Evolutionary conservation across 2,113 vertebrate genomes (phyloP).

Genomic region (Rhea americana): DNA sequence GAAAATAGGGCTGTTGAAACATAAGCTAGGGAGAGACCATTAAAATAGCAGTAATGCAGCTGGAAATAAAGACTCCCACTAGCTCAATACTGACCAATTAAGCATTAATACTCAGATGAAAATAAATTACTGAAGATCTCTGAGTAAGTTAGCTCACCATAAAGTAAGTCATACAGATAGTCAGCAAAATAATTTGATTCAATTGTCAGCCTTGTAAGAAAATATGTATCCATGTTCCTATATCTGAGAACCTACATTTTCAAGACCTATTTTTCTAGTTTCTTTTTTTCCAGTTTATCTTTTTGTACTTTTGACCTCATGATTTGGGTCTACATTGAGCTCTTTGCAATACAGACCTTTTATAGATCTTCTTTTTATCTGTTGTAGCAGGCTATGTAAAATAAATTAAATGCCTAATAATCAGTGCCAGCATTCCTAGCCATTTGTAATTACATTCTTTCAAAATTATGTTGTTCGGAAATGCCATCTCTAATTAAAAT

Average conservation of each 20-base stretch:
- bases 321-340: not conserved
- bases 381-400: not conserved
- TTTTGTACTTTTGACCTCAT: not conserved
- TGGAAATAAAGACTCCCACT: not conserved
- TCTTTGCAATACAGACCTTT: not conserved
- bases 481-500: not conserved
- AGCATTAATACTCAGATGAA: not conserved
- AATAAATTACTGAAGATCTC: not conserved
- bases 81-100: not conserved
- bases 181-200: not conserved
- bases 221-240: not conserved
- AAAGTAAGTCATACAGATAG: not conserved
- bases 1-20: not conserved
- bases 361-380: not conserved
- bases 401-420: not conserved
- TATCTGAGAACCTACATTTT: not conserved
- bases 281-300: not conserved
- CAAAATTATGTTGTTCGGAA: not conserved
- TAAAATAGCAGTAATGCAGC: accelerated
- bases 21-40: not conserved
- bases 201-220: not conserved
- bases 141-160: not conserved
- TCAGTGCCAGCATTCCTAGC: not conserved
- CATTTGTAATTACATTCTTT: not conserved
- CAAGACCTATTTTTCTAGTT: not conserved